Evolutionary conservation across 1,140 invertebrate genomes (phyloP), one percentile per base, ranked within the genome.

Genomic region (Pogonomyrmex barbatus): DNA sequence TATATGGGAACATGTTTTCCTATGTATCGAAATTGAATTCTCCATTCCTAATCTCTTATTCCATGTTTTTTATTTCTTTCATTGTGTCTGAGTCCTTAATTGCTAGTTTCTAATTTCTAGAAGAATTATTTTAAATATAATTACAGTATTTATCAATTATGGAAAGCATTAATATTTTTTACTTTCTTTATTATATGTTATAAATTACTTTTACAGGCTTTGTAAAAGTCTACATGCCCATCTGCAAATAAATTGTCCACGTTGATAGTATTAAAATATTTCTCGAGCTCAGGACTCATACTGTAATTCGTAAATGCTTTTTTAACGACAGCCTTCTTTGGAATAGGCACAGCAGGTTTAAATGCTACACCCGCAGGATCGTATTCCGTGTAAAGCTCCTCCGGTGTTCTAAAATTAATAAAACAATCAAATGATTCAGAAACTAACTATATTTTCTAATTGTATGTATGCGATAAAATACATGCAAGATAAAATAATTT

Each of bases 331-430:
- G 12, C 86, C 12, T 91, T 91, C 56, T 91, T 92, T 4, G 94
- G 95, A 39, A 92, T 67, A 83, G 91, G 92, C 65, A 95, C 91
- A 12, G 93, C 73, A 85, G 95, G 95, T 62, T 95, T 95, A 68
- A 95, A 95, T 30, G 92, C 92, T 24, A 95, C 93, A 52, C 85
- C 77, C 9, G 85, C 70, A 17, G 94, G 93, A 88, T 95, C 94
- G 85, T 89, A 95, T 78, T 94, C 90, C n/a, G 52, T 86, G 39
- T 86, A 94, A 58, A 94, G 85, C 75, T 95, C 93, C 45, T 91
- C 88, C 8, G 92, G 90, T 5, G 91, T 89, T 85, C 94, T 95
- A 67, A 92, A 94, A 91, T 36, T 67, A 79, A 90, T 86, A 87
- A 67, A 65, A 68, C 50, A 52, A 52, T 30, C 0, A 10, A 17